Evolutionary conservation across 2,797 vertebrate species (phyloP).

Genomic region (Galagoides demidoff): DNA sequence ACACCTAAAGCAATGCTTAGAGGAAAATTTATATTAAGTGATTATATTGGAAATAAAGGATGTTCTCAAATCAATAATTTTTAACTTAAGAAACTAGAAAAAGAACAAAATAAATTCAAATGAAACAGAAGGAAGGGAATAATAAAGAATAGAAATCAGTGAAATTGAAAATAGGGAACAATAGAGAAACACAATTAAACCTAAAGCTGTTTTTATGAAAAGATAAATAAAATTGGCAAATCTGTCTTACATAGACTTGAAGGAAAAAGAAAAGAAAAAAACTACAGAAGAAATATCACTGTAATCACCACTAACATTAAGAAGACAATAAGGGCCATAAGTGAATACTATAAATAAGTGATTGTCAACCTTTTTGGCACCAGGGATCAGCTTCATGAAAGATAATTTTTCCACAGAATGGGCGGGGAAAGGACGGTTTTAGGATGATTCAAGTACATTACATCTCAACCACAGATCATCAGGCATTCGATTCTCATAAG

Average conservation of each 20-base stretch:
- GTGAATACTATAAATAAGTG: too few relatives aligned
- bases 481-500: too few relatives aligned
- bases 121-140: not conserved
- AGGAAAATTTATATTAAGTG: not conserved
- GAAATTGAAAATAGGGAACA: not conserved
- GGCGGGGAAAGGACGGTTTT: too few relatives aligned
- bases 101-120: not conserved
- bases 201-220: not conserved
- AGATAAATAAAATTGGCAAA: not conserved
- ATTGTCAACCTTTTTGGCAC: too few relatives aligned
- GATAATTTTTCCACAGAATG: too few relatives aligned
- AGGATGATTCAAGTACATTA: too few relatives aligned
- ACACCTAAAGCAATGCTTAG: not conserved
- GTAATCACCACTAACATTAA: not conserved
- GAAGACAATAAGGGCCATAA: not conserved
- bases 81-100: not conserved
- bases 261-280: not conserved
- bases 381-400: too few relatives aligned
- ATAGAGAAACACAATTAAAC: not conserved
- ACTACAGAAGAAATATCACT: not conserved
- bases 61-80: not conserved
- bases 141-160: not conserved
- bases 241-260: not conserved
- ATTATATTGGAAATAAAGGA: not conserved
- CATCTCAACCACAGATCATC: too few relatives aligned